phyloP scores from a whole-genome alignment of 1,140 invertebrate genomes.

The Trypoxylus dichotomus region DNA sequence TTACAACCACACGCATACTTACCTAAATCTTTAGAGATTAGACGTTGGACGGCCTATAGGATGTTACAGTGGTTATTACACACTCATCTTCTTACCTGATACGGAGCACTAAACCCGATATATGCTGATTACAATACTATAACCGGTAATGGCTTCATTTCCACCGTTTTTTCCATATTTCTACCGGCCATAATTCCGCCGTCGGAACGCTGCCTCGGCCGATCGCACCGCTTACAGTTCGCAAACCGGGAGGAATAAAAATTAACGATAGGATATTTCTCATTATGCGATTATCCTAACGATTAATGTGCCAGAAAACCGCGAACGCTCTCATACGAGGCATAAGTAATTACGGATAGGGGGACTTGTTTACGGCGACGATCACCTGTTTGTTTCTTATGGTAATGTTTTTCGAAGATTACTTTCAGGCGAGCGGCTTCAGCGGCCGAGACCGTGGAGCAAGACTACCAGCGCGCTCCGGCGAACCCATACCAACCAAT shows the following conservation, averaged over 20 bases:
- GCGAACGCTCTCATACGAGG: not conserved
- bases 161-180: too few relatives aligned
- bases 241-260: not conserved
- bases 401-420: constrained; percentile 36
- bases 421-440: constrained; percentile 32
- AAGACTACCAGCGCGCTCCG: not conserved
- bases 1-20: too few relatives aligned
- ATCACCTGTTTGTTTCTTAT: constrained; percentile 27
- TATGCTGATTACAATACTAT: too few relatives aligned
- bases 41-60: too few relatives aligned
- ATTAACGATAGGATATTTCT: constrained; percentile 1
- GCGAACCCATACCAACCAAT: constrained; percentile 51
- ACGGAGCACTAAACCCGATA: too few relatives aligned
- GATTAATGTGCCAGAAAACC: not conserved
- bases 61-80: too few relatives aligned
- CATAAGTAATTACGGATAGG: not conserved
- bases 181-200: too few relatives aligned
- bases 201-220: too few relatives aligned
- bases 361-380: not conserved
- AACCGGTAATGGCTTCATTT: too few relatives aligned
- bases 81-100: too few relatives aligned
- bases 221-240: too few relatives aligned
- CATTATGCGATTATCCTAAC: not conserved
- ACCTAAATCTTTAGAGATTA: too few relatives aligned
- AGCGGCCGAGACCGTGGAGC: not conserved